phyloP scores from a whole-genome alignment of 2,113 vertebrate species.

The Zosterops pallidus region DNA sequence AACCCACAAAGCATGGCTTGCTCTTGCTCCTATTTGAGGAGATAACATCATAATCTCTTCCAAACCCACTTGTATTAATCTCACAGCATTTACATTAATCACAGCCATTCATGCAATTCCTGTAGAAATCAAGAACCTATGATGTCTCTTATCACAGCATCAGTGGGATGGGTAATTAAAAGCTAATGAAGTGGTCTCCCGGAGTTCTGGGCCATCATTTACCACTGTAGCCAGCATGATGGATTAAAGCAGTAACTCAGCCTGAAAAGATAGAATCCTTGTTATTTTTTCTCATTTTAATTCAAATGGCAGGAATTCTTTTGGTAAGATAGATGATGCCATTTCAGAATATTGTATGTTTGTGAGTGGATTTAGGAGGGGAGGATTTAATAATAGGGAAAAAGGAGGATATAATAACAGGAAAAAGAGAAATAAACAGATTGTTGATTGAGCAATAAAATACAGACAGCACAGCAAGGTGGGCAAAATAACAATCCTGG shows the following conservation, averaged over 20 bases:
- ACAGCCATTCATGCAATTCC: neutral
- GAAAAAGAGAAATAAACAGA: neutral
- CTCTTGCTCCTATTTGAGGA: neutral
- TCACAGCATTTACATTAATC: neutral
- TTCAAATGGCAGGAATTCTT: constrained; percentile 6
- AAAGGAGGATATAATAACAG: neutral
- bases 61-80: neutral
- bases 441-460: neutral
- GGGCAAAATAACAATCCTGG: neutral
- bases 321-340: neutral
- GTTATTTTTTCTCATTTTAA: neutral
- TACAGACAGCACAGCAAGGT: neutral
- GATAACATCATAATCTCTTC: neutral
- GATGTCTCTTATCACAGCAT: neutral
- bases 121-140: neutral
- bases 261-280: neutral
- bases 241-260: constrained; percentile 9
- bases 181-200: neutral
- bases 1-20: neutral
- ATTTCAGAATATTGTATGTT: neutral
- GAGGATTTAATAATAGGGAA: neutral
- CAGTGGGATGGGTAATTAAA: neutral
- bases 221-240: neutral
- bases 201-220: neutral
- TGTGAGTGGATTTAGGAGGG: neutral